Evolutionary conservation across 53 echinoderm and acorn worm genomes (phyloP), one percentile per base, ranked within the genome.

Genomic region (Patiria pectinifera): DNA sequence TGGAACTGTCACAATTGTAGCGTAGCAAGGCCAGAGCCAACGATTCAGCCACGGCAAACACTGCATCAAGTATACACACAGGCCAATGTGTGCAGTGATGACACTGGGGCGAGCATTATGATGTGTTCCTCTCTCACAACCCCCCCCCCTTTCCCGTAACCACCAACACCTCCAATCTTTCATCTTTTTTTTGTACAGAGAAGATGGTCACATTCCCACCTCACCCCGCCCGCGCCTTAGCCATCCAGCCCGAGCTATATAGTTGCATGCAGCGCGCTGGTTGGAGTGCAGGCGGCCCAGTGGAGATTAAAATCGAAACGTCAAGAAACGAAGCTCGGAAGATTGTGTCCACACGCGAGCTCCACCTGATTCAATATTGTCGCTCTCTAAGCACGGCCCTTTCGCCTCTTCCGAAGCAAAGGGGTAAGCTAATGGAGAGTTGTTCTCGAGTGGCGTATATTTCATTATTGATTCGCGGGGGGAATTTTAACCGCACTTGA

Each of bases 311-410:
- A 90, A 90, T 90, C 90, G 90, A 90, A 90, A 90, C 90, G 90
- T 90, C 90, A 90, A 90, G 90, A 90, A 62, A 90, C 90, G 90
- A 77, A 81, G 90, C 61, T 80, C n/a, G 48, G 92, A 92, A 92
- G 95, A 92, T 94, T 94, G 89, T 94, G 95, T 94, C 92, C 92
- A 94, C 95, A 94, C 85, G 89, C 49, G 16, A 19, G 62, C 66
- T 83, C 85, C 95, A 94, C 95, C 95, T 94, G 95, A 89, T 94
- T 92, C 95, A 94, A 94, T 92, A 94, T 94, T 94, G 80, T 87
- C 82, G 43, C 83, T 87, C 69, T 87, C 81, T 75, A 18, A 69
- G 85, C 85, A 3, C 35, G 72, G 58, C 90, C 74, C 78, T 93
- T 84, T 78, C 71, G 72, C 61, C 86, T 83, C 90, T 90, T 79